Conservation (phyloP, 2,113 vertebrate species). For the Brachyhypopomus occidentalis region DNA sequence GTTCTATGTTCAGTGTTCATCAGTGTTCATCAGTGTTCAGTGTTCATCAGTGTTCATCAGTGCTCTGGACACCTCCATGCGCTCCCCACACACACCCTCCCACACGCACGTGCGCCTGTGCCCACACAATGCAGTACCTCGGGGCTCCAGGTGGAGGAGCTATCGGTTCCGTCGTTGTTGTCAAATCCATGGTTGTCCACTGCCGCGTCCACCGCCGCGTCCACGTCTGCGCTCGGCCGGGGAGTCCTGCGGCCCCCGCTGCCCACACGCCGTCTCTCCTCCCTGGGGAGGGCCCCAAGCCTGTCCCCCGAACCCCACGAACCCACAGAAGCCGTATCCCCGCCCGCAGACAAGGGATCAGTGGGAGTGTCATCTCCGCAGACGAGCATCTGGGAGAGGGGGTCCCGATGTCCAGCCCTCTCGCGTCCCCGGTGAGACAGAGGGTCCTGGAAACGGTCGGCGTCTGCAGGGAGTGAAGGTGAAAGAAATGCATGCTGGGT, state of each 20-base stretch:
- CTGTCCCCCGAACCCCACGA: conserved; percentile 57
- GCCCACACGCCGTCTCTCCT: conserved; percentile 20
- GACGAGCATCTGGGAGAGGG: conserved; percentile 45
- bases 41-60: too few relatives aligned
- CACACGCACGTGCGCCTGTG: background rate
- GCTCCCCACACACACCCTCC: background rate
- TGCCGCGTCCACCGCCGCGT: conserved; percentile 68
- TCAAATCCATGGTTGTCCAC: conserved; percentile 70
- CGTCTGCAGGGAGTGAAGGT: conserved; percentile 65
- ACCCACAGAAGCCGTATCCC: conserved; percentile 60
- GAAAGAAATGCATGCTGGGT: too few relatives aligned
- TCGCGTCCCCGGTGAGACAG: conserved; percentile 50
- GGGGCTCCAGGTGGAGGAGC: conserved; percentile 83
- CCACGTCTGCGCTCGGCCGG: conserved; percentile 68
- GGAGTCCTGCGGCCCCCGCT: conserved; percentile 60
- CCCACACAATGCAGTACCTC: conserved; percentile 76
- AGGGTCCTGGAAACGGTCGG: conserved; percentile 79
- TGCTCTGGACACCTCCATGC: too few relatives aligned
- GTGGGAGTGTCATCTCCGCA: conserved; percentile 9
- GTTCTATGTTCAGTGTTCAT: too few relatives aligned
- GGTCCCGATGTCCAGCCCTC: conserved; percentile 29
- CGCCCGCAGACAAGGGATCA: conserved; percentile 23
- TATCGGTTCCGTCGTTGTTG: conserved; percentile 77
- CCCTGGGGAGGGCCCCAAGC: conserved; percentile 45
- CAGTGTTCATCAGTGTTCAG: too few relatives aligned